Evolutionary conservation across 2,797 vertebrate species (phyloP).

Genomic region (Gobio occitaniae): DNA sequence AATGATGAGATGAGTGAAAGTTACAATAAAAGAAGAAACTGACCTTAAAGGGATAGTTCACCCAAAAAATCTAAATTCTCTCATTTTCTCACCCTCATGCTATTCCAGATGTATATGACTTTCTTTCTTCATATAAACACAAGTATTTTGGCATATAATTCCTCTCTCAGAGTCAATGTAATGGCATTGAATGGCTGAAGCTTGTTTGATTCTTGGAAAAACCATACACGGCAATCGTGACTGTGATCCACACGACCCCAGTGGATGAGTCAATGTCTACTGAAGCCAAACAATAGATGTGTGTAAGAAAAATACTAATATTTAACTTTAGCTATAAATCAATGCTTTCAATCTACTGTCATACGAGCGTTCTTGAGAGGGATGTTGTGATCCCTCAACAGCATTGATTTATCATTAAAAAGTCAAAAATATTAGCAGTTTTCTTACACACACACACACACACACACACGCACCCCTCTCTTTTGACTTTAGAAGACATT

Average conservation of each 20-base stretch:
- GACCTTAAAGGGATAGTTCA: background rate
- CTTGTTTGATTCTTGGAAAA: background rate
- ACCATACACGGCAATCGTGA: background rate
- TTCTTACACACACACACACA: too few relatives aligned
- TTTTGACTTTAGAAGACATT: too few relatives aligned
- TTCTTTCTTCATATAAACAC: background rate
- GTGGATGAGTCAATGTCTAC: background rate
- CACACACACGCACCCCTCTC: too few relatives aligned
- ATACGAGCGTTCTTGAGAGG: too few relatives aligned
- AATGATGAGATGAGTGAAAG: background rate
- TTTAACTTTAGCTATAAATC: too few relatives aligned
- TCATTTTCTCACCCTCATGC: background rate
- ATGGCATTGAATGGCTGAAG: too few relatives aligned
- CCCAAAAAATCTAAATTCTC: background rate
- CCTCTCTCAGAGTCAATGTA: too few relatives aligned
- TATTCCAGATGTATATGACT: background rate
- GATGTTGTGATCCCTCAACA: too few relatives aligned
- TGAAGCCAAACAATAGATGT: background rate
- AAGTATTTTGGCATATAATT: background rate
- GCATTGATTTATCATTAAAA: too few relatives aligned
- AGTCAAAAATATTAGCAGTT: too few relatives aligned
- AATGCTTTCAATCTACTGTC: background rate
- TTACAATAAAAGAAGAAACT: background rate
- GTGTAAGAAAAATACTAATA: background rate
- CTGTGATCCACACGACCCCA: background rate